These are phyloP conservation scores for Platygyra sinensis DNA, from an alignment of 64 coral and sea anemone species.

Conservation along the genomic window DNA sequence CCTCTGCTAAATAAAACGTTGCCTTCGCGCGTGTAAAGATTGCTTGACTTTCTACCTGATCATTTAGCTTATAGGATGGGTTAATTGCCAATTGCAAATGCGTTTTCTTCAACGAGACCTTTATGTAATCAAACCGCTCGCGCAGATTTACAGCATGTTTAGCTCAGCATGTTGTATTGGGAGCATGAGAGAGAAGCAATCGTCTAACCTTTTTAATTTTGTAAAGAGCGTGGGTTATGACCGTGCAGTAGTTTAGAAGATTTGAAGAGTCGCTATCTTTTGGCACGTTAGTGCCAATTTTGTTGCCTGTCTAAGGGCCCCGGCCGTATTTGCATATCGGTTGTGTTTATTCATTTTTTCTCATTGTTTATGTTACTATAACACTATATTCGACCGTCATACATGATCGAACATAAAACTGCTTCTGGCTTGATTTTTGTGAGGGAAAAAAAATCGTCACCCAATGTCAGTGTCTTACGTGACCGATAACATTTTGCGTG, in stretches of 20 bases:
- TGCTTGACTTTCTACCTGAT: neutral
- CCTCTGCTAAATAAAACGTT: neutral
- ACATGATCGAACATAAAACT: neutral
- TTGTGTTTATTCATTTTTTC: neutral
- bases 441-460: neutral
- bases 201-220: too few relatives aligned
- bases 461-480: neutral
- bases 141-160: too few relatives aligned
- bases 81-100: neutral
- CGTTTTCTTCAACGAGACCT: neutral
- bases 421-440: too few relatives aligned
- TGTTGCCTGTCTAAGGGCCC: neutral
- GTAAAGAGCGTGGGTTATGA: too few relatives aligned
- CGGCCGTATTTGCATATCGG: neutral
- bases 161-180: too few relatives aligned
- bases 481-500: neutral
- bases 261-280: neutral
- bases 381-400: neutral
- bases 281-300: neutral
- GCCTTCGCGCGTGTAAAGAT: neutral
- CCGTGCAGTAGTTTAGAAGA: too few relatives aligned
- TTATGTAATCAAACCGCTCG: too few relatives aligned
- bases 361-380: neutral
- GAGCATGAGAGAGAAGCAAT: too few relatives aligned
- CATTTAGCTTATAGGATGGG: too few relatives aligned